Percentiles rank a stretch among this genome's conserved stretches.
These are phyloP conservation scores for Eurytoma adleriae DNA, from an alignment of 2,888 invertebrate species.

Conservation along the genomic window DNA sequence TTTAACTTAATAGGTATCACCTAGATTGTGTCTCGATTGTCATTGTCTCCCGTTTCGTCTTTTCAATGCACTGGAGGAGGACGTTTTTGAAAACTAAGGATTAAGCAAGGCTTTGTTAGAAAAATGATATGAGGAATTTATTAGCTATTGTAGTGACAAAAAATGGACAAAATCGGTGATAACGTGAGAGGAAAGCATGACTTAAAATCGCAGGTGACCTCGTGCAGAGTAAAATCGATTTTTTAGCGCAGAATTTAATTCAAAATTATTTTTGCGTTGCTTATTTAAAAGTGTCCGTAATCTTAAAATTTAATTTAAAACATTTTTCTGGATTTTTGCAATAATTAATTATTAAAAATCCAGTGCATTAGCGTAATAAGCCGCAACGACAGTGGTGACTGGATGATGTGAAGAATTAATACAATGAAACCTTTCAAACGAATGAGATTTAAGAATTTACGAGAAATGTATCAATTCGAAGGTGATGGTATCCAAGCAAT, in stretches of 20 bases:
- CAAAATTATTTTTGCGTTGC: neutral
- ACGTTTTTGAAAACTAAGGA: conserved; percentile 70
- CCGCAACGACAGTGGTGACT: too few species aligned
- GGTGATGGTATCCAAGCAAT: neutral
- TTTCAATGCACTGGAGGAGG: conserved; percentile 70
- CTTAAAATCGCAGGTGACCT: neutral
- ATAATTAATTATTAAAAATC: conserved; percentile 6
- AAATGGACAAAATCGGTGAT: conserved; percentile 9
- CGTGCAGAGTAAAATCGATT: conserved; percentile 5
- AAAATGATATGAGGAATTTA: conserved; percentile 42
- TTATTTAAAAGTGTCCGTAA: neutral
- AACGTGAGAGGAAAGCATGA: conserved; percentile 28
- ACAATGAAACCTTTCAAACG: neutral
- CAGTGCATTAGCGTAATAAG: conserved; percentile 31
- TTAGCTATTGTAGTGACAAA: conserved; percentile 19
- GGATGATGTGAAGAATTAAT: neutral
- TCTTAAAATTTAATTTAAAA: too few species aligned
- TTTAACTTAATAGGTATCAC: conserved; percentile 62
- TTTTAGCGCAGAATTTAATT: neutral
- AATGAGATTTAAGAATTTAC: too few species aligned
- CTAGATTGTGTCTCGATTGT: conserved; percentile 66
- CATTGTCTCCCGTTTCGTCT: conserved; percentile 70
- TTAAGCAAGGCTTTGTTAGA: conserved; percentile 65
- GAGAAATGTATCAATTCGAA: too few species aligned
- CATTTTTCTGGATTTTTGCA: neutral